phyloP scores from a whole-genome alignment of 2,113 vertebrate genomes.

The Mellivora capensis region DNA sequence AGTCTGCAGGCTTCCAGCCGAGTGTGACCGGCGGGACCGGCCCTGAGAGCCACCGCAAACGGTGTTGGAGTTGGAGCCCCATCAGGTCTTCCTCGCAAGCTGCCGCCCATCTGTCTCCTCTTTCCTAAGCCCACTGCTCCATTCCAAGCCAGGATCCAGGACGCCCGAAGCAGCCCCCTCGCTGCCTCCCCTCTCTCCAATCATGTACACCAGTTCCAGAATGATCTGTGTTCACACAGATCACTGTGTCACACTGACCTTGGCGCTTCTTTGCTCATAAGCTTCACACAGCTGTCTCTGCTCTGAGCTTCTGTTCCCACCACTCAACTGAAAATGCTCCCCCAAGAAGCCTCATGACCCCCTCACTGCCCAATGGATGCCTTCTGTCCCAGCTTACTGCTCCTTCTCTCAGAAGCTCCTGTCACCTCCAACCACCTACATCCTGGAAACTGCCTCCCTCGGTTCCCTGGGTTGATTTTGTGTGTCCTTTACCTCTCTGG shows the following conservation, averaged over 20 bases:
- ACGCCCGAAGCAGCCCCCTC: neutral
- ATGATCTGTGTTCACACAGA: too few relatives aligned
- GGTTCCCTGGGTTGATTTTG: neutral
- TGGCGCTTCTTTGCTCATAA: neutral
- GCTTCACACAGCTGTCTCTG: neutral
- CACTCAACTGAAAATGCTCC: neutral
- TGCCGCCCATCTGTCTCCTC: neutral
- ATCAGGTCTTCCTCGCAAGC: neutral
- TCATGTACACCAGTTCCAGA: neutral
- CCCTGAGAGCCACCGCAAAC: neutral
- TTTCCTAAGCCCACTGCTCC: neutral
- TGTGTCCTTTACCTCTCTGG: neutral
- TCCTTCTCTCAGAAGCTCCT: neutral
- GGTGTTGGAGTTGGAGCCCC: neutral
- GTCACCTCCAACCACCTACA: neutral
- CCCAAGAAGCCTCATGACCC: accelerated
- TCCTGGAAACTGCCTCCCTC: neutral
- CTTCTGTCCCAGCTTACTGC: neutral
- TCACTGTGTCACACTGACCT: neutral
- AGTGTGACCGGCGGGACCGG: accelerated
- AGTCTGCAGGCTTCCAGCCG: neutral
- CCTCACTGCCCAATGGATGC: accelerated
- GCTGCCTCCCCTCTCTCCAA: neutral
- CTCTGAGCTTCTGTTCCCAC: neutral
- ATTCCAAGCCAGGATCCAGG: too few relatives aligned